Conservation (phyloP, 2,113 vertebrate species). For the Malaclemys terrapin region DNA sequence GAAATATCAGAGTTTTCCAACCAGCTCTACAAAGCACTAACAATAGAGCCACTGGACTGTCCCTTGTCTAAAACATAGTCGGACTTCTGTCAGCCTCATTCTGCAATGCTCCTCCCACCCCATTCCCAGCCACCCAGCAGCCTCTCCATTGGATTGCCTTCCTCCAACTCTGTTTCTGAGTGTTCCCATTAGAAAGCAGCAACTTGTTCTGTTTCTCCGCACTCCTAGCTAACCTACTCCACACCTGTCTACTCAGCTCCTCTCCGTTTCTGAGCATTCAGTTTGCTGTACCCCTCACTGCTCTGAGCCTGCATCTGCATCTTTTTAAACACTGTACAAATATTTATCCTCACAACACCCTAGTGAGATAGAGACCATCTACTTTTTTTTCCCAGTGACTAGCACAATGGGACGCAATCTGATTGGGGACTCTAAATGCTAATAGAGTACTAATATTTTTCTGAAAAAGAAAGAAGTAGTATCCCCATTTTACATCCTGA, state of each 20-base stretch:
- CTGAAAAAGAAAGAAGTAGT: neutral
- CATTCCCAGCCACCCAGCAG: neutral
- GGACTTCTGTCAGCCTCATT: rapidly evolving
- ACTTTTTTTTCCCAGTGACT: neutral
- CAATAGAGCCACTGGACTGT: neutral
- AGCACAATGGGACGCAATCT: neutral
- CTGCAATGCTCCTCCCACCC: rapidly evolving
- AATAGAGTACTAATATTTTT: neutral
- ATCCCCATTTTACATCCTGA: neutral
- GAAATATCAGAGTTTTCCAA: neutral
- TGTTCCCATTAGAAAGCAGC: neutral
- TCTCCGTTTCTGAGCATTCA: neutral
- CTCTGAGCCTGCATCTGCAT: neutral
- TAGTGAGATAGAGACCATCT: neutral
- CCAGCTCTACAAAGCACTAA: rapidly evolving
- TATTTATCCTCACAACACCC: neutral
- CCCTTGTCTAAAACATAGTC: rapidly evolving
- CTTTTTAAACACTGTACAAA: neutral
- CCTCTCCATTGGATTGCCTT: neutral
- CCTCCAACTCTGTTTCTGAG: neutral
- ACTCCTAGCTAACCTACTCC: neutral
- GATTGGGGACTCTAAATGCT: neutral
- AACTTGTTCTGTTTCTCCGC: neutral
- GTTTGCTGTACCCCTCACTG: neutral
- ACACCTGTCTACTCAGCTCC: neutral